These are phyloP conservation scores for Drosophila auraria DNA, from an alignment of 1,140 invertebrate species.

Conservation along the genomic window DNA sequence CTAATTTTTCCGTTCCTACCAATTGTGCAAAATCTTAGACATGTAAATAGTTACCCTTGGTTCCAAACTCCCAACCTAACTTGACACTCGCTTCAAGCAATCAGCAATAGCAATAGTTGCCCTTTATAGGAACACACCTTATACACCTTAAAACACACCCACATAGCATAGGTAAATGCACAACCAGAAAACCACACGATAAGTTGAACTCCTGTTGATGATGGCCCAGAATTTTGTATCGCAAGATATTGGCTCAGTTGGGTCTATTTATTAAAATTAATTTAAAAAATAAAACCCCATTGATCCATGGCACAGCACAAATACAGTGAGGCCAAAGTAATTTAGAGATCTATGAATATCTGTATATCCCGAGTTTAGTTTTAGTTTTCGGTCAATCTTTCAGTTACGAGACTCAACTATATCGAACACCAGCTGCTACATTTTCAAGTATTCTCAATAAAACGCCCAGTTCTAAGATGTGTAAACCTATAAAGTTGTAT, in stretches of 20 bases:
- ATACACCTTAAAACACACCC: constrained; percentile 3
- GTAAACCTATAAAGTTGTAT: constrained; percentile 39
- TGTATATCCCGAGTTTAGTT: constrained; percentile 10
- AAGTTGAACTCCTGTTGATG: constrained; percentile 17
- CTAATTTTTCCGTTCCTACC: constrained; percentile 29
- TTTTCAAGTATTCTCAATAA: constrained; percentile 37
- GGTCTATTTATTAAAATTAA: neutral
- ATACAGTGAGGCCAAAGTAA: constrained; percentile 46
- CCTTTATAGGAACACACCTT: constrained; percentile 27
- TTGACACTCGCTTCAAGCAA: constrained; percentile 42
- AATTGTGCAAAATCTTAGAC: constrained; percentile 39
- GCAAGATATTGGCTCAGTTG: constrained; percentile 28
- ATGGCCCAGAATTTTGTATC: constrained; percentile 20
- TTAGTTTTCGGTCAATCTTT: constrained; percentile 24
- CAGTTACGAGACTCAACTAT: constrained; percentile 42
- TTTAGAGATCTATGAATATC: constrained; percentile 9
- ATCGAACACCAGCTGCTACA: constrained; percentile 27
- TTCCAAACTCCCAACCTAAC: constrained; percentile 18
- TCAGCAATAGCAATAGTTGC: constrained; percentile 43
- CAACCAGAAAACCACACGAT: constrained; percentile 25
- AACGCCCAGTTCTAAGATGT: constrained; percentile 41
- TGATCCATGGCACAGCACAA: constrained; percentile 35
- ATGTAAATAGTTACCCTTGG: constrained; percentile 47
- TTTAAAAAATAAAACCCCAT: constrained; percentile 3
- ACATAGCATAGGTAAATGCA: constrained; percentile 21